phyloP scores from a whole-genome alignment of 2,888 invertebrate species.

The Sympetrum striolatum region DNA sequence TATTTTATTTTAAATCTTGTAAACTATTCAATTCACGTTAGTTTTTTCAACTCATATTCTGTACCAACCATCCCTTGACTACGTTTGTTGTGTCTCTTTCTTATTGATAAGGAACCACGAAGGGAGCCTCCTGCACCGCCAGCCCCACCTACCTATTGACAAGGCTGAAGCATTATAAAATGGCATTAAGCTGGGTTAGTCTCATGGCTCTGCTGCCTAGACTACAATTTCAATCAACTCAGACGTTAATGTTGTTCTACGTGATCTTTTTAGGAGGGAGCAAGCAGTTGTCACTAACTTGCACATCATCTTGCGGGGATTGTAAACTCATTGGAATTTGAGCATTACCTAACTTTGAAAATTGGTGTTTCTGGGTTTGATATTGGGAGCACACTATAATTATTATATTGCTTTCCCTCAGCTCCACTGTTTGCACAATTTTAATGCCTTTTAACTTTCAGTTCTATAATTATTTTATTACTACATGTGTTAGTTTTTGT shows the following conservation, averaged over 20 bases:
- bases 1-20: background rate
- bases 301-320: background rate
- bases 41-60: background rate
- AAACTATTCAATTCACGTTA: background rate
- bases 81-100: background rate
- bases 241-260: background rate
- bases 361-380: background rate
- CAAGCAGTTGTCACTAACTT: background rate
- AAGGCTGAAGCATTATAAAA: background rate
- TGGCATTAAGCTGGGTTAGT: background rate
- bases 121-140: conserved; percentile 2
- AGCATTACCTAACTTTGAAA: background rate
- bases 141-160: conserved; percentile 20
- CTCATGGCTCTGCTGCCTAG: background rate
- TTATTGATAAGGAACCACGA: background rate
- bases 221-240: conserved; percentile 4
- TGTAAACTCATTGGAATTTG: background rate
- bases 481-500: background rate
- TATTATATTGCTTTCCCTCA: background rate
- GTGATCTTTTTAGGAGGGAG: background rate
- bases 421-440: background rate
- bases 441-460: background rate
- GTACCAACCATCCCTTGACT: background rate
- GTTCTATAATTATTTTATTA: background rate
- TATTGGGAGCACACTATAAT: background rate